Conservation (phyloP, 92 coral and sea anemone genomes). For the Scolanthus callimorphus region DNA sequence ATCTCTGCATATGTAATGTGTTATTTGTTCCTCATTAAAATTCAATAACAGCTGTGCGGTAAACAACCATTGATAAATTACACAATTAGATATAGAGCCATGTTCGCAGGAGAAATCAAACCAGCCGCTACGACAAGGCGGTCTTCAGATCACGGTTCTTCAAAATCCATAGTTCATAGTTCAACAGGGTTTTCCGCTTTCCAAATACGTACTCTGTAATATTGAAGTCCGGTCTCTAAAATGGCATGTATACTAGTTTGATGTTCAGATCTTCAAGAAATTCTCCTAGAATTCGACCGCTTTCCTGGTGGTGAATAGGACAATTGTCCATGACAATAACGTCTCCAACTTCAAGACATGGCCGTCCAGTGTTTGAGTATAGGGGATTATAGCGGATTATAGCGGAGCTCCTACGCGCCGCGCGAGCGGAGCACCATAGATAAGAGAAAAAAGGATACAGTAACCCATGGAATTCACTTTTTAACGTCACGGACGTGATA, state of each 20-base stretch:
- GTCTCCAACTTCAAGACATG: constrained; percentile 14
- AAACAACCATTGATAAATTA: too few species aligned
- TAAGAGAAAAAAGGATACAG: too few species aligned
- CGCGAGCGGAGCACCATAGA: too few species aligned
- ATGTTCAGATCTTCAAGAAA: constrained; percentile 11
- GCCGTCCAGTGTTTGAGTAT: constrained; percentile 9
- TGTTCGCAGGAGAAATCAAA: too few species aligned
- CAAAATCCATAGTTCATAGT: neutral
- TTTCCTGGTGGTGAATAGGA: constrained; percentile 21
- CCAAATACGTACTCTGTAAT: neutral
- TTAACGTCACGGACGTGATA: too few species aligned
- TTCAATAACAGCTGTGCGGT: too few species aligned
- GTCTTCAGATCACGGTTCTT: neutral
- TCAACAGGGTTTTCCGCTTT: constrained; percentile 1
- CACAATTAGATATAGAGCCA: too few species aligned
- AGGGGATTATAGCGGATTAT: neutral
- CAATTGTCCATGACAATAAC: constrained; percentile 30
- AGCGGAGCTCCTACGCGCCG: too few species aligned
- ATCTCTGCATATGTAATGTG: too few species aligned
- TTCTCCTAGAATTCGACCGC: constrained; percentile 10
- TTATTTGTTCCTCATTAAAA: too few species aligned
- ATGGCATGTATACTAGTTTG: constrained; percentile 17
- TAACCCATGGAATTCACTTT: too few species aligned
- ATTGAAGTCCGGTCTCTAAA: constrained; percentile 5
- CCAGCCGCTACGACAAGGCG: too few species aligned